These are phyloP conservation scores for Zosterops japonicus DNA, from an alignment of 2,113 vertebrate genomes.

Conservation along the genomic window DNA sequence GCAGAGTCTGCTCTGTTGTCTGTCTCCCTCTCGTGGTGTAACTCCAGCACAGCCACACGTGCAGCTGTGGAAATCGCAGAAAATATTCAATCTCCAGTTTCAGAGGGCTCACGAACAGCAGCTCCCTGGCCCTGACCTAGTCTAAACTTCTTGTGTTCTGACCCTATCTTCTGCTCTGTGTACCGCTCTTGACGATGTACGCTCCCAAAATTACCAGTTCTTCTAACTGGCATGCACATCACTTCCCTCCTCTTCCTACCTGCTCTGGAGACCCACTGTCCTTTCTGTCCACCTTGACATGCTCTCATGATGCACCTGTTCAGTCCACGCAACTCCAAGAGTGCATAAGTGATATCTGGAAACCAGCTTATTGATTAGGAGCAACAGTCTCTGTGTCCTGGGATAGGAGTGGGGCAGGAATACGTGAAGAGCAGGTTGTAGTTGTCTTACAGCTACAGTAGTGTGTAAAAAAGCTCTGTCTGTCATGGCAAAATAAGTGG, in stretches of 20 bases:
- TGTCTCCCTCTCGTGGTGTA: not conserved
- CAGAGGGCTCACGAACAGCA: not conserved
- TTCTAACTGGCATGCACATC: not conserved
- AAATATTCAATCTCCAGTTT: not conserved
- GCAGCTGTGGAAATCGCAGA: fast-evolving
- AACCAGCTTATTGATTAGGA: not conserved
- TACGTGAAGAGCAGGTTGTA: not conserved
- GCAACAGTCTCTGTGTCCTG: not conserved
- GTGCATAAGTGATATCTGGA: not conserved
- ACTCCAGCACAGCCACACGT: not conserved
- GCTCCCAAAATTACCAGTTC: not conserved
- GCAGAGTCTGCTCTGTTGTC: not conserved
- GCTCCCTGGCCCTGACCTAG: not conserved
- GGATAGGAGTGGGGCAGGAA: not conserved
- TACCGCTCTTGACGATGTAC: fast-evolving
- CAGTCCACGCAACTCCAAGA: not conserved
- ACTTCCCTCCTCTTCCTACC: not conserved
- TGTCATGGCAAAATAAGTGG: not conserved
- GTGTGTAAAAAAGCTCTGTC: not conserved
- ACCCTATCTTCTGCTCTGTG: not conserved
- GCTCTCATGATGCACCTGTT: not conserved
- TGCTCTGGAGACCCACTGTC: not conserved
- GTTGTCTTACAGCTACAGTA: not conserved
- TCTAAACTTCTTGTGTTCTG: not conserved
- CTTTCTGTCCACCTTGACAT: not conserved